Evolutionary conservation across 2,113 vertebrate species (phyloP).

Genomic region (Amphiprion percula): DNA sequence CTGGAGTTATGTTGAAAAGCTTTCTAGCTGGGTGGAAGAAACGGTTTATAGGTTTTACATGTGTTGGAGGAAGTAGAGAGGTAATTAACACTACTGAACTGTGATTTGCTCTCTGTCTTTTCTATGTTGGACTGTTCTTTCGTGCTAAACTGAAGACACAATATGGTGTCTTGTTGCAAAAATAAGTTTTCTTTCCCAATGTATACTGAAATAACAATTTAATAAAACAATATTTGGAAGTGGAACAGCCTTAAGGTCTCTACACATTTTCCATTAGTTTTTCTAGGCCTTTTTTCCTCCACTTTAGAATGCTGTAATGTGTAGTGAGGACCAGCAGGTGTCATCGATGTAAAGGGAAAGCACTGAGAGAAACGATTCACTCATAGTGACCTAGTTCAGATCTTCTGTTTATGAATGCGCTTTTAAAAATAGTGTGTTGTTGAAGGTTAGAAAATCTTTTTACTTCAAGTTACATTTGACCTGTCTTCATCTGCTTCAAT

Average conservation of each 20-base stretch:
- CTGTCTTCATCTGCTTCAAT: no score
- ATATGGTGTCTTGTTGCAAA: slow-evolving; percentile 47
- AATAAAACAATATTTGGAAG: slow-evolving; percentile 72
- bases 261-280: not conserved
- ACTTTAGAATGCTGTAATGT: not conserved
- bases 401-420: no score
- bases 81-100: slow-evolving; percentile 58
- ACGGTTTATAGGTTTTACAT: slow-evolving; percentile 9
- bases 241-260: slow-evolving; percentile 19
- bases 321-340: slow-evolving; percentile 37
- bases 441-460: no score
- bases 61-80: slow-evolving; percentile 3
- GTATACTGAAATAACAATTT: slow-evolving; percentile 58
- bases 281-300: not conserved
- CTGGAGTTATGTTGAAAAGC: slow-evolving; percentile 1
- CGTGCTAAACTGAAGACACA: slow-evolving; percentile 51
- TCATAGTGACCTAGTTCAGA: no score
- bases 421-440: no score
- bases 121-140: slow-evolving; percentile 65
- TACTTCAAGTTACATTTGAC: no score
- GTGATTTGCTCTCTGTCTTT: slow-evolving; percentile 65
- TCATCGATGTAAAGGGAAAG: slow-evolving; percentile 8
- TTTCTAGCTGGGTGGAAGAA: not conserved
- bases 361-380: not conserved
- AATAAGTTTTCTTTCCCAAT: slow-evolving; percentile 25